These are phyloP conservation scores for Dendropsophus ebraccatus DNA, from an alignment of 2,113 vertebrate genomes.

Conservation along the genomic window DNA sequence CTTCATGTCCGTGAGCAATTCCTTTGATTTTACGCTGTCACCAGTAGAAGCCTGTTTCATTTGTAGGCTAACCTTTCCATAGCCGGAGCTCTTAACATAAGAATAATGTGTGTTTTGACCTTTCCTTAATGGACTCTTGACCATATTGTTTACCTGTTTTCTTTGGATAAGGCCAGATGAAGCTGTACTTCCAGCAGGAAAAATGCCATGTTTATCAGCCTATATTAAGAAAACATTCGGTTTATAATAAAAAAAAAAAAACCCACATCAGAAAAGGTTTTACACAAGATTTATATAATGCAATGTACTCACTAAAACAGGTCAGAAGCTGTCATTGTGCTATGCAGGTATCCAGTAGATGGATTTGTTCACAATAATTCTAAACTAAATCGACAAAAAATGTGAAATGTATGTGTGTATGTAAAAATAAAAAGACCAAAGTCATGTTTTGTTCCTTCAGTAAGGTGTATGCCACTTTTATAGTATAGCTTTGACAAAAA, in stretches of 20 bases:
- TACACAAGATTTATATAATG: no score
- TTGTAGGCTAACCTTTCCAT: constrained; percentile 69
- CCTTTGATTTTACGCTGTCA: constrained; percentile 72
- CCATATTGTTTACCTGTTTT: constrained; percentile 62
- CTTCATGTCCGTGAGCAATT: constrained; percentile 67
- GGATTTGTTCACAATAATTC: no score
- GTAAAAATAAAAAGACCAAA: no score
- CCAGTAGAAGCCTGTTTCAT: constrained; percentile 65
- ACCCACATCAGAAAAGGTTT: no score
- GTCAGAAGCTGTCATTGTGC: not conserved
- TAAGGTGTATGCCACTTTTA: no score
- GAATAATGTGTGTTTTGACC: constrained; percentile 62
- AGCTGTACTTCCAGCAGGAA: not conserved
- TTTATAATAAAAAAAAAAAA: not conserved
- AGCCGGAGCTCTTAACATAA: constrained; percentile 74
- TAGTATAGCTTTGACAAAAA: no score
- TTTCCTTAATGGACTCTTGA: constrained; percentile 71
- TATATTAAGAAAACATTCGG: not conserved
- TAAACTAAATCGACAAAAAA: no score
- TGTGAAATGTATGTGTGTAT: not conserved
- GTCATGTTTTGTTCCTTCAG: no score
- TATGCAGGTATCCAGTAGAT: no score
- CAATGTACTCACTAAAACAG: no score
- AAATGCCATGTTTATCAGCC: not conserved
- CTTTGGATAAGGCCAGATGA: constrained; percentile 43